Base-by-base conservation (phyloP, 2,888 invertebrate species). In the Dynastes tityus region DNA sequence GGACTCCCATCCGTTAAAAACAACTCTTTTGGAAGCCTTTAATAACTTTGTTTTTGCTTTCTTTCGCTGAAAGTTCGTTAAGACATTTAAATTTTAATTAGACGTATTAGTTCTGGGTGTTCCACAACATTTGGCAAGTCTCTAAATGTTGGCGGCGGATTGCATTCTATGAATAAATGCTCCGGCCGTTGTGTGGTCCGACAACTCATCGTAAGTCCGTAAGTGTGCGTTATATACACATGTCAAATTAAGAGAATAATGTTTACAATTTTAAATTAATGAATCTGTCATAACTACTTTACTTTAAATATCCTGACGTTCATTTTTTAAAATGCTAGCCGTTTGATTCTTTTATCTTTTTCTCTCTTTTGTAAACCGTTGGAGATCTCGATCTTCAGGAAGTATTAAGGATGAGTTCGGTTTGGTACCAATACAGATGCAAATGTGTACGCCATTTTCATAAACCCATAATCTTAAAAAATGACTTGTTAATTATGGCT, bases 131-230 rank as follows among this genome's bases (percentile, higher is more conserved):
- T 82, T 82, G 81, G 80, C 80, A 77, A 78, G 78, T 70, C 78
- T 76, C 73, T 75, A 80, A 80, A 81, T 78, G 82, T 82, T 83
- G 83, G 83, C 83, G 82, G 80, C 83, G 80, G 79, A 79, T 77
- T 70, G 74, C 65, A 80, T 80, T 82, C 83, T 80, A 82, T 81
- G 83, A 83, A 83, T 83, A 83, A 81, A 82, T 82, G 80, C 77
- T 78, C 77, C 79, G 79, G 82, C 58, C 80, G 78, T 78, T 84
- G 83, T 84, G 83, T 84, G 83, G 83, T 83, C 83, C 79, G n/a
- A 45, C 61, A 64, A 63, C 79, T 79, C 80, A 76, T 80, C 78
- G 75, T 70, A 58, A 27, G 65, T 58, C 65, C 65, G 76, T 68
- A 78, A 78, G 55, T 61, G 76, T 68, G 76, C 67, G 76, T 76